phyloP scores from a whole-genome alignment of 2,888 invertebrate genomes.

The Nineta flava region DNA sequence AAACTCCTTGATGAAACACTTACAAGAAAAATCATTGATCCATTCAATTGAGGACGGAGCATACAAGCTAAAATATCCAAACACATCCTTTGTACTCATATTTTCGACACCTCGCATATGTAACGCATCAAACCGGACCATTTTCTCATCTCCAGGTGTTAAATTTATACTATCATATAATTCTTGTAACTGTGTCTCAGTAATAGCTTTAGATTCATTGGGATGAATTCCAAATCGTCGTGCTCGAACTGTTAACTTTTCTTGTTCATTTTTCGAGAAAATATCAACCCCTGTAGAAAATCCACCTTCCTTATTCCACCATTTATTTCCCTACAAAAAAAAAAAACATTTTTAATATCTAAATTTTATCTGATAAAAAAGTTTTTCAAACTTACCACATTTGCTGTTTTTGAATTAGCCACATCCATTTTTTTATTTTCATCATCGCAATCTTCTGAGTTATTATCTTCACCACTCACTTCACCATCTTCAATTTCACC shows the following conservation, averaged over 20 bases:
- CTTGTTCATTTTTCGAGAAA: slow-evolving; percentile 31
- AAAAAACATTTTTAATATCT: background rate
- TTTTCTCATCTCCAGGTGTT: slow-evolving; percentile 39
- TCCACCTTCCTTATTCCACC: slow-evolving; percentile 23
- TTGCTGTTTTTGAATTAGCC: background rate
- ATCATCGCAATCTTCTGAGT: slow-evolving; percentile 10
- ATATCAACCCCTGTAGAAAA: slow-evolving; percentile 33
- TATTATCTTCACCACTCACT: slow-evolving; percentile 22
- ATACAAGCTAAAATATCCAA: slow-evolving; percentile 61
- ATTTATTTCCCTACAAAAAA: slow-evolving; percentile 10
- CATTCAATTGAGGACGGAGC: slow-evolving; percentile 66
- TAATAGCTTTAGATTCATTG: slow-evolving; percentile 25
- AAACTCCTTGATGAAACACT: slow-evolving; percentile 17
- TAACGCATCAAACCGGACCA: slow-evolving; percentile 53
- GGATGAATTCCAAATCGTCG: slow-evolving; percentile 37
- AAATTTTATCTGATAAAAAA: background rate
- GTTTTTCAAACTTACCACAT: background rate
- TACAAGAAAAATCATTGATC: slow-evolving; percentile 65
- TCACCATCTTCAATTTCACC: slow-evolving; percentile 28
- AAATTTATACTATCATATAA: slow-evolving; percentile 35
- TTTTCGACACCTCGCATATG: slow-evolving; percentile 60
- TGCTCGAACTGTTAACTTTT: slow-evolving; percentile 36
- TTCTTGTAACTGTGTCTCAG: slow-evolving; percentile 26
- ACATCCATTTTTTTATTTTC: slow-evolving; percentile 4
- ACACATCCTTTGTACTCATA: slow-evolving; percentile 62